Percentiles rank a stretch among this genome's conserved stretches.
phyloP scores from a whole-genome alignment of 2,888 invertebrate species.

The Agrypnus murinus region DNA sequence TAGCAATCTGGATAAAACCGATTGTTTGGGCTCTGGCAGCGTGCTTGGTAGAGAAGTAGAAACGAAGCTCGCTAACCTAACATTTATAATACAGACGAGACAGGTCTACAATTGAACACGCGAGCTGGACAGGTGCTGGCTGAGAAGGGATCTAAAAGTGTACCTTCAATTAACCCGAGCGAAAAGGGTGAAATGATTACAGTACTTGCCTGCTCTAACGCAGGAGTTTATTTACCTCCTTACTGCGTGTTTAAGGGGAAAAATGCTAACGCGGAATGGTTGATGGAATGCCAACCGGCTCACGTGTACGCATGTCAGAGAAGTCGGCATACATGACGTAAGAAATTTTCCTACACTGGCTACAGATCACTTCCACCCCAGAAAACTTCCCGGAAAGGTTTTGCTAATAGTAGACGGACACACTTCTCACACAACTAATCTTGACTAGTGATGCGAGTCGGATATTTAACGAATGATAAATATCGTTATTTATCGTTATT shows the following conservation, averaged over 20 bases:
- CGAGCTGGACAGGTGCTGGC: constrained; percentile 13
- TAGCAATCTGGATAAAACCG: constrained; percentile 1
- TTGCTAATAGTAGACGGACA: too few relatives aligned
- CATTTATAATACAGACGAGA: constrained; percentile 32
- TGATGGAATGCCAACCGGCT: constrained; percentile 49
- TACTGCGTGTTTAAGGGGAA: constrained; percentile 51
- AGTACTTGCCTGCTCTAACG: constrained; percentile 51
- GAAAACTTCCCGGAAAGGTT: constrained; percentile 22
- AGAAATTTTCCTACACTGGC: constrained; percentile 46
- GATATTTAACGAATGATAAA: too few relatives aligned
- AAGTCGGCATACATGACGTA: constrained; percentile 48
- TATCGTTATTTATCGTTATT: too few relatives aligned
- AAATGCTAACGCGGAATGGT: constrained; percentile 43
- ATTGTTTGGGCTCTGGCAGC: not conserved
- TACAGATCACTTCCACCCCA: constrained; percentile 38
- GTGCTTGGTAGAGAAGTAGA: not conserved
- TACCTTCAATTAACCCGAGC: too few relatives aligned
- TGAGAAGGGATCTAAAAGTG: constrained; percentile 5
- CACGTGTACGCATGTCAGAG: constrained; percentile 45
- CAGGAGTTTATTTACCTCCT: constrained; percentile 48
- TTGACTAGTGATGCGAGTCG: too few relatives aligned
- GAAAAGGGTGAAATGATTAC: constrained; percentile 51
- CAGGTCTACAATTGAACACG: constrained; percentile 30
- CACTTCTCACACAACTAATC: too few relatives aligned
- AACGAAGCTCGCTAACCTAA: not conserved